These are phyloP conservation scores for Aradophagus sp. DNA, from an alignment of 1,140 invertebrate species.

Conservation along the genomic window DNA sequence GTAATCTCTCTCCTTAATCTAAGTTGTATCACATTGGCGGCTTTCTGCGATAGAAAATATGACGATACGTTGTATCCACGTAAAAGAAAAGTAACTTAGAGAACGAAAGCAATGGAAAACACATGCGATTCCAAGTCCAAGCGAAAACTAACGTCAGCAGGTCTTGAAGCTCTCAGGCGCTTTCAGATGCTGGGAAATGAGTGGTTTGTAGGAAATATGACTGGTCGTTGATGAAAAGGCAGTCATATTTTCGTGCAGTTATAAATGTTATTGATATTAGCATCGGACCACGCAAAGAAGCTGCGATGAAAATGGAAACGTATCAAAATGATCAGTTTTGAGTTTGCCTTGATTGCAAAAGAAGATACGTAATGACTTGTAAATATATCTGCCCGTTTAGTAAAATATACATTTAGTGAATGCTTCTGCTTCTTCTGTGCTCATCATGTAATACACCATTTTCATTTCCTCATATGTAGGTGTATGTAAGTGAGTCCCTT, in stretches of 20 bases:
- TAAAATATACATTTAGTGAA: constrained; percentile 49
- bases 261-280: constrained; percentile 1
- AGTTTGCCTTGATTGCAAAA: too few relatives aligned
- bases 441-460: constrained; percentile 15
- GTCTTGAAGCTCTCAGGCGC: constrained; percentile 38
- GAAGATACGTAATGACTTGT: constrained; percentile 26
- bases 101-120: too few relatives aligned
- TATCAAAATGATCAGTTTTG: constrained; percentile 15
- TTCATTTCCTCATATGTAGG: constrained; percentile 16
- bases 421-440: constrained; percentile 17
- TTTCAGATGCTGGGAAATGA: constrained; percentile 29
- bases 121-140: too few relatives aligned
- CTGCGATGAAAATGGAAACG: constrained; percentile 2
- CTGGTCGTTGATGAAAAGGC: constrained; percentile 3
- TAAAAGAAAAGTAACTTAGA: too few relatives aligned
- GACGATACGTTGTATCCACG: constrained; percentile 19
- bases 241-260: too few relatives aligned
- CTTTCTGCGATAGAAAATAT: constrained; percentile 53
- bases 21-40: constrained; percentile 52
- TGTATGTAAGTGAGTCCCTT: too few relatives aligned
- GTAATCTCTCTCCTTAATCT: constrained; percentile 43
- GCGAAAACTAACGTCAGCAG: constrained; percentile 7
- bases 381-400: constrained; percentile 39
- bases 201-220: constrained; percentile 7
- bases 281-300: constrained; percentile 9